phyloP scores from a whole-genome alignment of 2,888 invertebrate genomes.

The Phragmatobia fuliginosa region DNA sequence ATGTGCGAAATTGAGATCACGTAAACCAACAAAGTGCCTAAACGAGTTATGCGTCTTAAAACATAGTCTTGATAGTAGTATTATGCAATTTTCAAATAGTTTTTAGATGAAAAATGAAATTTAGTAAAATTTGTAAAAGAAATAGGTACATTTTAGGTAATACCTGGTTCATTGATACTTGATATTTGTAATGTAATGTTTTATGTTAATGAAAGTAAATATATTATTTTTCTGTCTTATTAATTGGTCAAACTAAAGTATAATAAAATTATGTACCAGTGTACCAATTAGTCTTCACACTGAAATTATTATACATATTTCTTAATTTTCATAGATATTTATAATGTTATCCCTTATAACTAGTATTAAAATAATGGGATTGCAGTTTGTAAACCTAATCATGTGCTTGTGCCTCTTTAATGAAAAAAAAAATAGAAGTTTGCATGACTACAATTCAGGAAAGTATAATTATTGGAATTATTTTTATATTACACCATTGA shows the following conservation, averaged over 20 bases:
- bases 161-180: neutral
- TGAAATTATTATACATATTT: no score
- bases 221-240: neutral
- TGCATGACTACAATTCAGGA: neutral
- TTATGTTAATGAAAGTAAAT: neutral
- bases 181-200: neutral
- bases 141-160: neutral
- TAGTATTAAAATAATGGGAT: neutral
- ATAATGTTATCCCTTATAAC: rapidly evolving
- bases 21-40: neutral
- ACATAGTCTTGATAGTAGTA: neutral
- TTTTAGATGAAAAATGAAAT: neutral
- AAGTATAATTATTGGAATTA: neutral
- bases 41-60: neutral
- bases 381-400: neutral
- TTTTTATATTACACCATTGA: neutral
- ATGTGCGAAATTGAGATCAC: neutral
- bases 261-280: no score
- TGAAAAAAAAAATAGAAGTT: neutral
- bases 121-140: neutral
- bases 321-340: neutral
- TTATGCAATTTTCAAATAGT: neutral
- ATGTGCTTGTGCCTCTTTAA: neutral
- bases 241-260: no score
- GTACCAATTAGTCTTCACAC: no score